Conservation (phyloP, 1,140 invertebrate genomes). For the Scaptodrosophila lebanonensis region DNA sequence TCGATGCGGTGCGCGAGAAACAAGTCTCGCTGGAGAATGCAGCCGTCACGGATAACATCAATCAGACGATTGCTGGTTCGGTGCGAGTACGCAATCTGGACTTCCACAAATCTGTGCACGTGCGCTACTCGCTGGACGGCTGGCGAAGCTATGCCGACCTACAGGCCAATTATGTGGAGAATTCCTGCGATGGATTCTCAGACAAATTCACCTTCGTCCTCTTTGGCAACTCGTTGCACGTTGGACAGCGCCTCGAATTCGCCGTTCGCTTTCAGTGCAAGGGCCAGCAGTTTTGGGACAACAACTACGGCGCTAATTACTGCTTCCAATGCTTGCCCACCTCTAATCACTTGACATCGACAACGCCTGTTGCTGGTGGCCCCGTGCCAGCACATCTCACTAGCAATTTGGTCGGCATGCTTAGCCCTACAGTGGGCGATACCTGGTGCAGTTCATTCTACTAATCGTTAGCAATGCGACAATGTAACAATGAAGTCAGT, state of each 20-base stretch:
- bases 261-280: constrained; percentile 90
- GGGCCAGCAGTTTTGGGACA: constrained; percentile 93
- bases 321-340: constrained; percentile 87
- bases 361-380: constrained; percentile 58
- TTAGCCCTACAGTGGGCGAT: constrained; percentile 71
- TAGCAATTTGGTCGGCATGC: constrained; percentile 51
- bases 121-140: constrained; percentile 90
- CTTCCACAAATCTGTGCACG: constrained; percentile 92
- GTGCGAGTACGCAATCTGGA: constrained; percentile 93
- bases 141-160: constrained; percentile 92
- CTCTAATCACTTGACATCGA: constrained; percentile 56
- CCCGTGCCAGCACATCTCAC: constrained; percentile 39
- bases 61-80: constrained; percentile 88
- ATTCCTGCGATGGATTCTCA: constrained; percentile 94
- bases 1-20: constrained; percentile 85
- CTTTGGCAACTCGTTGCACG: constrained; percentile 83
- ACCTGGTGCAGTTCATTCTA: constrained; percentile 76
- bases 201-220: constrained; percentile 91
- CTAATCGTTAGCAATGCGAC: constrained; percentile 31
- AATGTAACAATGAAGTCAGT: constrained; percentile 34
- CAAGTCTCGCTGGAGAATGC: constrained; percentile 92
- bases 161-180: constrained; percentile 88
- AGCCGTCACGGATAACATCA: constrained; percentile 83
- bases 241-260: constrained; percentile 88
- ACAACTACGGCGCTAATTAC: constrained; percentile 90